These are phyloP conservation scores for Ametastegia equiseti DNA, from an alignment of 2,888 invertebrate genomes.

Conservation along the genomic window DNA sequence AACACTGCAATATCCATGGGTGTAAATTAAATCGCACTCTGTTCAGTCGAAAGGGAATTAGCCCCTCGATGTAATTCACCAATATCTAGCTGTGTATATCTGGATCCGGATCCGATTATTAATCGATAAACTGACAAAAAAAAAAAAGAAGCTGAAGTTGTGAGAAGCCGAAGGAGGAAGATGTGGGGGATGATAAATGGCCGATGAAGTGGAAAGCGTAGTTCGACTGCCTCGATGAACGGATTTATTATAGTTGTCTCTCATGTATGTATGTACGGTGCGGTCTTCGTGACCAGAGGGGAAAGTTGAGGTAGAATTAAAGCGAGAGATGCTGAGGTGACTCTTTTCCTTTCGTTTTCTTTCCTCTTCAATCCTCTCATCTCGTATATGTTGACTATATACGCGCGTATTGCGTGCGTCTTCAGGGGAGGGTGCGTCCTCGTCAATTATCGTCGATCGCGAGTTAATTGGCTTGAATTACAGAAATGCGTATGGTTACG, in stretches of 20 bases:
- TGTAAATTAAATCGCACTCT: too few species aligned
- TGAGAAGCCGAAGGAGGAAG: neutral
- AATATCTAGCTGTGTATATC: neutral
- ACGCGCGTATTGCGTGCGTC: conserved; percentile 57
- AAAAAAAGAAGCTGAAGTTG: neutral
- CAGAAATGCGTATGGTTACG: conserved; percentile 61
- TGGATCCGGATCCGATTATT: neutral
- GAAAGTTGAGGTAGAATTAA: neutral
- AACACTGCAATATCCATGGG: too few species aligned
- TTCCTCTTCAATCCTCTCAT: neutral
- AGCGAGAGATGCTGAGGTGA: neutral
- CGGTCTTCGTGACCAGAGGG: neutral
- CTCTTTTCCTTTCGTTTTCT: too few species aligned
- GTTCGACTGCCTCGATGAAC: conserved; percentile 7
- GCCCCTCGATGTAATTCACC: neutral
- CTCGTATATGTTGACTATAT: too few species aligned
- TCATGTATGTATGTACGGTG: neutral
- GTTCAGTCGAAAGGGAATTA: neutral
- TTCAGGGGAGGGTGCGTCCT: conserved; percentile 55
- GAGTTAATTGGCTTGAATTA: conserved; percentile 66
- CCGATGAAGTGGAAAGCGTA: neutral
- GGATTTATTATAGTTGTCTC: conserved; percentile 36
- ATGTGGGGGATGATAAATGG: neutral
- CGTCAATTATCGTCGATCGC: conserved; percentile 61
- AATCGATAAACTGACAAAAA: conserved; percentile 3